A percentile compares a stretch with the other conserved stretches of the same genome.
These are phyloP conservation scores for Archocentrus centrarchus DNA, from an alignment of 2,113 vertebrate species.

Conservation along the genomic window DNA sequence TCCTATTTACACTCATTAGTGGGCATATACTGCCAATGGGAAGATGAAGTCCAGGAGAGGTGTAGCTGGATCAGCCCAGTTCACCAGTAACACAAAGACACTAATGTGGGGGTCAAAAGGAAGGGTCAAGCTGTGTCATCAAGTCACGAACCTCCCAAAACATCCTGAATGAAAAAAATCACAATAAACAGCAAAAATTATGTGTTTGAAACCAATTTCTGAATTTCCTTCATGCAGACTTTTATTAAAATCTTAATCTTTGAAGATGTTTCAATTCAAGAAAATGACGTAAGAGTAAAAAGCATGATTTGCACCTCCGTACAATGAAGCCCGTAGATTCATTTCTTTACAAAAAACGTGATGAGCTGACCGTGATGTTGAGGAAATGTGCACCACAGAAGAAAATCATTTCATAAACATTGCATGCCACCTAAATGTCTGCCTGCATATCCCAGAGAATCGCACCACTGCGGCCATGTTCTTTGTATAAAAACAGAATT, in stretches of 20 bases:
- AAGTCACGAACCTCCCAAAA: background rate
- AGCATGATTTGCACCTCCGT: background rate
- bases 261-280: too few species aligned
- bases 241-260: background rate
- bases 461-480: background rate
- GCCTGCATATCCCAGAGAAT: background rate
- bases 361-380: background rate
- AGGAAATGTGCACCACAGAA: background rate
- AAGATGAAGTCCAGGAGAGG: background rate
- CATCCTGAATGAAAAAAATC: background rate
- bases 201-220: background rate
- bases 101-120: background rate
- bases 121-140: background rate
- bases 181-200: background rate
- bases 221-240: background rate
- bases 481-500: conserved; percentile 2
- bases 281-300: too few species aligned
- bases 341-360: background rate
- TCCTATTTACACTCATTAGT: conserved; percentile 5
- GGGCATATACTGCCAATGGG: background rate
- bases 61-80: background rate
- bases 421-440: background rate
- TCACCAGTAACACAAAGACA: background rate
- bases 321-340: background rate
- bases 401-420: too few species aligned